These are phyloP conservation scores for Seladonia tumulorum DNA, from an alignment of 2,888 invertebrate species.

Conservation along the genomic window DNA sequence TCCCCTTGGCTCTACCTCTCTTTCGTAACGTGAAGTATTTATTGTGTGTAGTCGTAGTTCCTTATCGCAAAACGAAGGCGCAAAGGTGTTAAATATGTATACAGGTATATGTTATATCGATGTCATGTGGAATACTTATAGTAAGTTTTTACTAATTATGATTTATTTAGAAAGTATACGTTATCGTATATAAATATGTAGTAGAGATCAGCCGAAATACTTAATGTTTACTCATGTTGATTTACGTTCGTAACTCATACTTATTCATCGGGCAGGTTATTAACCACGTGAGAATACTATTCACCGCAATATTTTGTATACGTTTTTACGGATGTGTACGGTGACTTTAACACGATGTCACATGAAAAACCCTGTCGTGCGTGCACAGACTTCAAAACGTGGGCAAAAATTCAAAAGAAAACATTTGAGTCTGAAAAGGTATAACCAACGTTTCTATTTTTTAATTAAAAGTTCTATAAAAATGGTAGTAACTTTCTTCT, in stretches of 20 bases:
- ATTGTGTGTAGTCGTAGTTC: background rate
- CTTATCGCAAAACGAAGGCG: conserved; percentile 38
- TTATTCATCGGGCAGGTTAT: conserved; percentile 46
- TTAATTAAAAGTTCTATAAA: background rate
- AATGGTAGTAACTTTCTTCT: background rate
- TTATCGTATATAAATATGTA: background rate
- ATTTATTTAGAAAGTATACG: conserved; percentile 2
- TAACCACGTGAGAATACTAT: conserved; percentile 39
- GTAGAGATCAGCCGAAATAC: background rate
- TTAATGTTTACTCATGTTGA: background rate
- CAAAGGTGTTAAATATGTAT: conserved; percentile 4
- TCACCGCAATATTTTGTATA: conserved; percentile 11
- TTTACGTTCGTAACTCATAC: conserved; percentile 17
- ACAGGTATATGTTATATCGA: conserved; percentile 1
- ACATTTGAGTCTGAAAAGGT: conserved; percentile 81
- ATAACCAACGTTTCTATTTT: background rate
- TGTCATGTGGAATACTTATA: conserved; percentile 26
- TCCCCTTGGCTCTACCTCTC: background rate
- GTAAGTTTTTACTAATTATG: conserved; percentile 2
- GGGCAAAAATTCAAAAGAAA: conserved; percentile 88
- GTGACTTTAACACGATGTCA: conserved; percentile 67
- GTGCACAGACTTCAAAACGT: conserved; percentile 90
- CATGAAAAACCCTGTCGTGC: conserved; percentile 87
- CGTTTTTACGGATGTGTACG: conserved; percentile 35
- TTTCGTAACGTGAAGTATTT: conserved; percentile 40